Evolutionary conservation across 2,888 invertebrate genomes (phyloP).

Genomic region (Crepidodera aurea): DNA sequence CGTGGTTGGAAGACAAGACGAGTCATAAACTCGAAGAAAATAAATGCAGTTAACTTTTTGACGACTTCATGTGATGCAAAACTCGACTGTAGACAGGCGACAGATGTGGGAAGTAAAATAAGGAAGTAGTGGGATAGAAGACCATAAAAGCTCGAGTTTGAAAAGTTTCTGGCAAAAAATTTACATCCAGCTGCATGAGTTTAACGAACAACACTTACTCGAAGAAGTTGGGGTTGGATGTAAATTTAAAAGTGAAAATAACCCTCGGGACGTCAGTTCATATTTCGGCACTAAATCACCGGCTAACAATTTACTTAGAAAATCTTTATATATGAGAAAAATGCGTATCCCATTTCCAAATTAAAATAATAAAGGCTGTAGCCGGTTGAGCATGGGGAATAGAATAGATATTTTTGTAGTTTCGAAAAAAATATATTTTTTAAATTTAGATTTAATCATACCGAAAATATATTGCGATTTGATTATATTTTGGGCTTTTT

Average conservation of each 20-base stretch:
- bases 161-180: neutral
- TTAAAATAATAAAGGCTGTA: too few species aligned
- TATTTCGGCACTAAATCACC: neutral
- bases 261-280: neutral
- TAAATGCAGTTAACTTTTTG: slow-evolving; percentile 16
- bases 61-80: slow-evolving; percentile 13
- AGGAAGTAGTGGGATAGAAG: neutral
- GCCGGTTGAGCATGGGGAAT: too few species aligned
- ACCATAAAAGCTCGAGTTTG: neutral
- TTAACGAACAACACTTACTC: neutral
- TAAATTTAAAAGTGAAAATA: slow-evolving; percentile 3
- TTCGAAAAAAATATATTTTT: too few species aligned
- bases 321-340: neutral
- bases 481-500: too few species aligned
- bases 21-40: slow-evolving; percentile 8
- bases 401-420: too few species aligned
- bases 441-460: too few species aligned
- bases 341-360: neutral
- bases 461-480: too few species aligned
- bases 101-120: slow-evolving; percentile 5
- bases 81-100: neutral
- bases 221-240: neutral
- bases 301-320: neutral
- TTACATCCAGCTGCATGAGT: neutral
- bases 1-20: slow-evolving; percentile 3